Evolutionary conservation across 2,888 invertebrate genomes (phyloP).

Genomic region (Sminthurides aquaticus): DNA sequence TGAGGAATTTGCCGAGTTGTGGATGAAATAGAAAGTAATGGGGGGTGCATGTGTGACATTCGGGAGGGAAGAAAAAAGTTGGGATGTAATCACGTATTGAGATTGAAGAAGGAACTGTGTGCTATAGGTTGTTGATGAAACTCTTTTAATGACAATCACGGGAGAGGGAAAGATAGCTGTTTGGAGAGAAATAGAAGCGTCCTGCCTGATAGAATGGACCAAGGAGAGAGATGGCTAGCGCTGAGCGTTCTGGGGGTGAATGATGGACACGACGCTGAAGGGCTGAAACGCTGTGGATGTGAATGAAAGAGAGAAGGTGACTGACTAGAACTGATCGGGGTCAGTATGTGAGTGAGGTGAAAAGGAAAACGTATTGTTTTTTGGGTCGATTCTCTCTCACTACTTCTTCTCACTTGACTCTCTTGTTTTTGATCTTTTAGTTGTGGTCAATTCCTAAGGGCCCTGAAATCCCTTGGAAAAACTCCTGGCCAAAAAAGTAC

Average conservation of each 20-base stretch:
- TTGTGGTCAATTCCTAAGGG: too few relatives aligned
- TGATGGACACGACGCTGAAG: background rate
- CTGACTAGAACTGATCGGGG: constrained; percentile 34
- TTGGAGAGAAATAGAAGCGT: background rate
- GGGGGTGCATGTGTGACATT: background rate
- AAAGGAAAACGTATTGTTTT: constrained; percentile 41
- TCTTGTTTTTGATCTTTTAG: background rate
- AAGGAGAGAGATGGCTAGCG: background rate
- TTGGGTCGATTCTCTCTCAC: constrained; percentile 38
- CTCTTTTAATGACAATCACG: constrained; percentile 1
- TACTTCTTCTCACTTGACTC: background rate
- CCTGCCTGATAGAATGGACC: background rate
- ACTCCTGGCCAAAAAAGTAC: too few relatives aligned
- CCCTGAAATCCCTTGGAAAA: too few relatives aligned
- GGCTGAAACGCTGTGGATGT: background rate
- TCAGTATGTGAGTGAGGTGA: constrained; percentile 42
- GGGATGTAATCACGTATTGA: constrained; percentile 4
- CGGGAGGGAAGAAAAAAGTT: background rate
- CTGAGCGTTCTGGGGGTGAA: background rate
- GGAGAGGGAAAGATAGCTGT: background rate
- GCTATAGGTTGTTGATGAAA: background rate
- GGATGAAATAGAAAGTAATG: constrained; percentile 6
- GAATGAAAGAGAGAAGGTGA: constrained; percentile 3
- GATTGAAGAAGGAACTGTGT: background rate
- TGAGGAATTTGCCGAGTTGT: too few relatives aligned